Evolutionary conservation across 2,888 invertebrate genomes (phyloP).

Genomic region (Alviniconcha strummeri): DNA sequence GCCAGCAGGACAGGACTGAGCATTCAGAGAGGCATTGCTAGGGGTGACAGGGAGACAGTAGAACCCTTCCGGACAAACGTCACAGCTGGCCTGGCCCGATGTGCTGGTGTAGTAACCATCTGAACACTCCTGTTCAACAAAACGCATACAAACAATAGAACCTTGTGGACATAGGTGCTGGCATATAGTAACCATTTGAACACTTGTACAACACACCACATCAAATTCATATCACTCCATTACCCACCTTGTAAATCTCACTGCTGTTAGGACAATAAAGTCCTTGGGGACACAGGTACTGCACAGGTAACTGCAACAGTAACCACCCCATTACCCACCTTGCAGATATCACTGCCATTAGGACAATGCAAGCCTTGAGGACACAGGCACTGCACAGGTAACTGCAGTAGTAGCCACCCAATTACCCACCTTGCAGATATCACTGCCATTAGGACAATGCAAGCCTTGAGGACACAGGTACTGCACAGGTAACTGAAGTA

Average conservation of each 20-base stretch:
- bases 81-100: slow-evolving; percentile 55
- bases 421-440: slow-evolving; percentile 45
- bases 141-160: slow-evolving; percentile 54
- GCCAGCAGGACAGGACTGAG: slow-evolving; percentile 65
- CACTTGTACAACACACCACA: slow-evolving; percentile 45
- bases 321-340: slow-evolving; percentile 51
- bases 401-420: slow-evolving; percentile 71
- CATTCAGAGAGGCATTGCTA: slow-evolving; percentile 61
- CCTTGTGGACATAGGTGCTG: slow-evolving; percentile 55
- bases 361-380: slow-evolving; percentile 68
- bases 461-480: too few relatives aligned
- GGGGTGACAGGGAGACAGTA: slow-evolving; percentile 67
- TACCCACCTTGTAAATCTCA: slow-evolving; percentile 61
- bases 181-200: slow-evolving; percentile 59
- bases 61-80: slow-evolving; percentile 57
- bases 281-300: slow-evolving; percentile 63
- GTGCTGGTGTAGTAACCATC: slow-evolving; percentile 58
- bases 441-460: too few relatives aligned
- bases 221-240: neutral
- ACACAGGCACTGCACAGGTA: slow-evolving; percentile 60
- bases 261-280: slow-evolving; percentile 71
- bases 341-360: slow-evolving; percentile 66
- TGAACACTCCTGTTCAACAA: slow-evolving; percentile 52
- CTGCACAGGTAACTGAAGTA: too few relatives aligned
- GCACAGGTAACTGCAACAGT: slow-evolving; percentile 66